Evolutionary conservation across 2,888 invertebrate species (phyloP).

Genomic region (Ophioninae sp.): DNA sequence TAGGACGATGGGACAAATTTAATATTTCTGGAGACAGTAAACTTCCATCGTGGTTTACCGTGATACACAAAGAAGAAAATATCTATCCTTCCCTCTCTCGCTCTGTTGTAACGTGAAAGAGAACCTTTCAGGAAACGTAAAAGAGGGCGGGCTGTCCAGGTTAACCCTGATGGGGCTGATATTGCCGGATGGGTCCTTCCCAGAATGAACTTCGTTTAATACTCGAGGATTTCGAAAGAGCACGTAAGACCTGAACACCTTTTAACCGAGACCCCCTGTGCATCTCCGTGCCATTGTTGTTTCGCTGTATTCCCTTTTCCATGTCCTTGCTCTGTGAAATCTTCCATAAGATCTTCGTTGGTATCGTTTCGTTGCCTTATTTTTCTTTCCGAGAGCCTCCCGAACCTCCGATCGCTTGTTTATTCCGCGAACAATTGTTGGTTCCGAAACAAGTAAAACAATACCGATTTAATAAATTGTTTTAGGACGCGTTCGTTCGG

Average conservation of each 20-base stretch:
- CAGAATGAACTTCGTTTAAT: slow-evolving; percentile 51
- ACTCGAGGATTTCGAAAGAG: slow-evolving; percentile 50
- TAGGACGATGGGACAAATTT: not conserved
- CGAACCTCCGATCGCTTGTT: not conserved
- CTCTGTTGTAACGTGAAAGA: not conserved
- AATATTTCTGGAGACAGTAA: not conserved
- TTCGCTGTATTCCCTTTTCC: not conserved
- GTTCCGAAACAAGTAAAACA: not conserved
- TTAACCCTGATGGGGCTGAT: slow-evolving; percentile 48
- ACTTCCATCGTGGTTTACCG: not conserved
- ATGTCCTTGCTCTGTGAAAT: not conserved
- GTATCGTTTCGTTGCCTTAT: not conserved
- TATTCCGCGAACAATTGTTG: not conserved
- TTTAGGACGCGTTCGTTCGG: not conserved
- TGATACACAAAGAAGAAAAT: not conserved
- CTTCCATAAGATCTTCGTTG: not conserved
- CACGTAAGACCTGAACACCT: slow-evolving; percentile 57
- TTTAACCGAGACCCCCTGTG: slow-evolving; percentile 29
- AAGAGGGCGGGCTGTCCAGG: slow-evolving; percentile 41
- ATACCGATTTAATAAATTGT: not conserved
- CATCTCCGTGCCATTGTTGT: slow-evolving; percentile 11
- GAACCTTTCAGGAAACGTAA: slow-evolving; percentile 32
- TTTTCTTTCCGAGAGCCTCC: not conserved
- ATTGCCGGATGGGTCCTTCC: slow-evolving; percentile 48
- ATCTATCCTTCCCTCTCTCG: not conserved